A percentile compares a stretch with the other conserved stretches of the same genome.
Evolutionary conservation across 2,888 invertebrate genomes (phyloP).

Genomic region (Diaphora mendica): DNA sequence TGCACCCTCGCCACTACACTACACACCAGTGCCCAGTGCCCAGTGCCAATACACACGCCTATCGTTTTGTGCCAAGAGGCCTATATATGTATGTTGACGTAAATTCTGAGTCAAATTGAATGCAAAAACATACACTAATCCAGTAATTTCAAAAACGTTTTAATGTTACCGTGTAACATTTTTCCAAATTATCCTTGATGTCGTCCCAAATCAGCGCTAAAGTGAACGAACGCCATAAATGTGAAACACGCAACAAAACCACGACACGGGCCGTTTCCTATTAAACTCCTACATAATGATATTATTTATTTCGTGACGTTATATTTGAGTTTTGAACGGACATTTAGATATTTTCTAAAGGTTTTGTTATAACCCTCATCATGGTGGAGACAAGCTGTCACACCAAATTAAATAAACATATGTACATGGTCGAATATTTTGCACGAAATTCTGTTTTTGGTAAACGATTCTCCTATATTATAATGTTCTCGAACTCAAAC

Average conservation of each 20-base stretch:
- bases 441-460: constrained; percentile 33
- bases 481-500: not conserved
- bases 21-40: too few species aligned
- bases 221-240: constrained; percentile 19
- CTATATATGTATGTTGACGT: too few species aligned
- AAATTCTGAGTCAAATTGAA: not conserved
- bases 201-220: constrained; percentile 13
- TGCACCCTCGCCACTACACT: too few species aligned
- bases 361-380: constrained; percentile 56
- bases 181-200: constrained; percentile 6
- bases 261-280: constrained; percentile 24
- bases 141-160: not conserved
- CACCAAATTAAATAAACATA: constrained; percentile 55
- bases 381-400: constrained; percentile 51
- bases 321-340: constrained; percentile 50
- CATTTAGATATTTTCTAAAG: constrained; percentile 54
- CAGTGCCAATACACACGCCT: too few species aligned
- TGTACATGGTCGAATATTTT: constrained; percentile 41
- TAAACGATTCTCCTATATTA: constrained; percentile 7
- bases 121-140: not conserved
- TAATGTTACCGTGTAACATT: constrained; percentile 2
- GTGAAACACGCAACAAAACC: constrained; percentile 21
- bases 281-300: constrained; percentile 44
- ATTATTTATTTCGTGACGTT: constrained; percentile 32
- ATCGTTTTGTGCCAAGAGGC: too few species aligned